Percentiles rank a stretch among this genome's conserved stretches.
Conservation (phyloP, 2,888 invertebrate genomes). For the Amaurobius ferox region DNA sequence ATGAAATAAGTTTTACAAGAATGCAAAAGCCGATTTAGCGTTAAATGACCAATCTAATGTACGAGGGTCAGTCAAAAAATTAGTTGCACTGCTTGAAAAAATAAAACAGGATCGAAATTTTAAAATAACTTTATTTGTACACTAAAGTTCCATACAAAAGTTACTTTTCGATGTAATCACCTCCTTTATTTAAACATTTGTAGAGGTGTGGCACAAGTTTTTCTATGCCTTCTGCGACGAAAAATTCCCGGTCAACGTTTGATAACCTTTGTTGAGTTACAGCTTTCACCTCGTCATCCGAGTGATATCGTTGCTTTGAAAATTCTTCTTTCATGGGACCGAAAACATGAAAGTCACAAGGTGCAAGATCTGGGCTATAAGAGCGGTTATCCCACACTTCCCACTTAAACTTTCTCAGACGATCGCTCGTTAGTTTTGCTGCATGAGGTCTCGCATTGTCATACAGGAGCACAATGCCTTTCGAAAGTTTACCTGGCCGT, state of each 20-base stretch:
- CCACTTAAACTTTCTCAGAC: slow-evolving; percentile 22
- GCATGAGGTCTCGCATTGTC: no score
- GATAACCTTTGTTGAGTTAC: background rate
- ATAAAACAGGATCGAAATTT: slow-evolving; percentile 2
- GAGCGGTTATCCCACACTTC: slow-evolving; percentile 12
- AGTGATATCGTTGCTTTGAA: background rate
- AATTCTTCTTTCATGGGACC: background rate
- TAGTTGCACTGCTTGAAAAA: background rate
- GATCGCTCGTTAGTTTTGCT: background rate
- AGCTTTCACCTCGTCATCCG: background rate
- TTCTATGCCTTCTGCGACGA: background rate
- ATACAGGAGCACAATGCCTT: no score
- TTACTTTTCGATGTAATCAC: slow-evolving; percentile 4
- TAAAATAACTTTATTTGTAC: slow-evolving; percentile 2
- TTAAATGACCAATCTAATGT: no score
- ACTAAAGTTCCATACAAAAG: slow-evolving; percentile 2
- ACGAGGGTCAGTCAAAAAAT: background rate
- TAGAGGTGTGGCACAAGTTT: background rate
- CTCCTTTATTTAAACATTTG: background rate
- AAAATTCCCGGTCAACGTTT: slow-evolving; percentile 2
- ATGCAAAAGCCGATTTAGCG: no score
- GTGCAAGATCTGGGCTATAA: background rate
- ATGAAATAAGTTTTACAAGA: no score
- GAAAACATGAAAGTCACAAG: background rate
- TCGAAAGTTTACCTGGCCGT: no score